Evolutionary conservation across 2,888 invertebrate species (phyloP).

Genomic region (Boloria euphrosyne): DNA sequence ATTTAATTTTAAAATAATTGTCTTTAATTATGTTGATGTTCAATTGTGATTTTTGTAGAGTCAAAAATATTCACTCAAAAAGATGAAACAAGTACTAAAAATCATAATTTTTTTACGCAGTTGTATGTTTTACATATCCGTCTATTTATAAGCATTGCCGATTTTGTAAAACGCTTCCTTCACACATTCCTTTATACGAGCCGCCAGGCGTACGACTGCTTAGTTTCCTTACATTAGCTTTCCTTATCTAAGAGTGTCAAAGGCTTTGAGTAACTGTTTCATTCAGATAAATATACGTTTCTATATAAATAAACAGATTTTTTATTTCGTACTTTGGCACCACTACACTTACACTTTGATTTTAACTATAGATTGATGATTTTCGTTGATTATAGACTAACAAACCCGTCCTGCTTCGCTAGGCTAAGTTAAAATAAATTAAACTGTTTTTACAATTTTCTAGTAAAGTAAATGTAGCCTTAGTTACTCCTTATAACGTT

Average conservation of each 20-base stretch:
- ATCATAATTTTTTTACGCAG: slow-evolving; percentile 8
- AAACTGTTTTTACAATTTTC: too few relatives aligned
- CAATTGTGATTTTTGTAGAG: too few relatives aligned
- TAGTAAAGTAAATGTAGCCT: too few relatives aligned
- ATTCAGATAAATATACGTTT: slow-evolving; percentile 68
- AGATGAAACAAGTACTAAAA: not conserved
- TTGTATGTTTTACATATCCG: slow-evolving; percentile 21
- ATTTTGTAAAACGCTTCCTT: slow-evolving; percentile 23
- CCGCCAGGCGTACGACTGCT: slow-evolving; percentile 34
- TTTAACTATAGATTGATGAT: not conserved
- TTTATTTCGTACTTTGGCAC: slow-evolving; percentile 37
- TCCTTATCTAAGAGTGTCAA: slow-evolving; percentile 50
- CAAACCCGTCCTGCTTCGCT: too few relatives aligned
- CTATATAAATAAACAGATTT: slow-evolving; percentile 49
- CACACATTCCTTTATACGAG: slow-evolving; percentile 16
- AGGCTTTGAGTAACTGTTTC: slow-evolving; percentile 59
- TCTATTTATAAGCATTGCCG: slow-evolving; percentile 22
- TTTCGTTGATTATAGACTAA: not conserved
- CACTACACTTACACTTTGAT: not conserved
- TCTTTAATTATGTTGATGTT: too few relatives aligned
- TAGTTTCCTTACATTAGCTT: slow-evolving; percentile 47
- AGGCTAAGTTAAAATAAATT: too few relatives aligned
- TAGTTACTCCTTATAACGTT: too few relatives aligned
- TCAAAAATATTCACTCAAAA: too few relatives aligned
- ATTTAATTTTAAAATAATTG: too few relatives aligned